phyloP scores from a whole-genome alignment of 2,113 vertebrate genomes.

The Rhinoptilus africanus region DNA sequence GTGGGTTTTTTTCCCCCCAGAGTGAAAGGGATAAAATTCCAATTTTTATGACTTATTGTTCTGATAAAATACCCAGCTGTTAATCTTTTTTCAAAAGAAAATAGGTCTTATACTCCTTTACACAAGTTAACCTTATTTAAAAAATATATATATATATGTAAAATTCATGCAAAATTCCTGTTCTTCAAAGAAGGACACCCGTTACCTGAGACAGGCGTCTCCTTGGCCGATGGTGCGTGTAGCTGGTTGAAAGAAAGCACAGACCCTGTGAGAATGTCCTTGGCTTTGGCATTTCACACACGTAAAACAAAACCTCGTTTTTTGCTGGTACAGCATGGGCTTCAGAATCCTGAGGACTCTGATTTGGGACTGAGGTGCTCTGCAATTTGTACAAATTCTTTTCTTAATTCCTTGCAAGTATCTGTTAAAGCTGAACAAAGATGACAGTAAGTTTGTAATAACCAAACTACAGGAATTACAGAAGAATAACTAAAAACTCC shows the following conservation, averaged over 20 bases:
- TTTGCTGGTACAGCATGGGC: background rate
- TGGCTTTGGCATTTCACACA: background rate
- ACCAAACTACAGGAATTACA: background rate
- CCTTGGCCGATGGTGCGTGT: background rate
- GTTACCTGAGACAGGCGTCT: background rate
- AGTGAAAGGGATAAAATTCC: background rate
- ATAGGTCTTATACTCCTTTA: background rate
- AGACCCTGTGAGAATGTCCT: background rate
- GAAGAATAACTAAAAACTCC: background rate
- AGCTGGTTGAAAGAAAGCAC: background rate
- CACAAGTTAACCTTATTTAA: background rate
- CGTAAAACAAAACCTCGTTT: background rate
- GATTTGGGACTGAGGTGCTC: background rate
- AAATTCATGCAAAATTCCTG: background rate
- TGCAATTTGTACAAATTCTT: background rate
- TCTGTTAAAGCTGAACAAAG: background rate
- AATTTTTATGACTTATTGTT: background rate
- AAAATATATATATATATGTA: background rate
- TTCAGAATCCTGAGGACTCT: fast-evolving
- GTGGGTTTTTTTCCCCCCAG: background rate
- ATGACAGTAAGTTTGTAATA: background rate
- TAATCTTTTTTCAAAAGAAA: background rate
- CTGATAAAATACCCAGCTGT: background rate
- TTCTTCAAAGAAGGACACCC: background rate
- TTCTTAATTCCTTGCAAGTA: background rate